Percentiles rank a stretch among this genome's conserved stretches.
These are phyloP conservation scores for Chironex yamaguchii DNA, from an alignment of 30 jellyfish, hydroid and myxozoan genomes.

Conservation along the genomic window DNA sequence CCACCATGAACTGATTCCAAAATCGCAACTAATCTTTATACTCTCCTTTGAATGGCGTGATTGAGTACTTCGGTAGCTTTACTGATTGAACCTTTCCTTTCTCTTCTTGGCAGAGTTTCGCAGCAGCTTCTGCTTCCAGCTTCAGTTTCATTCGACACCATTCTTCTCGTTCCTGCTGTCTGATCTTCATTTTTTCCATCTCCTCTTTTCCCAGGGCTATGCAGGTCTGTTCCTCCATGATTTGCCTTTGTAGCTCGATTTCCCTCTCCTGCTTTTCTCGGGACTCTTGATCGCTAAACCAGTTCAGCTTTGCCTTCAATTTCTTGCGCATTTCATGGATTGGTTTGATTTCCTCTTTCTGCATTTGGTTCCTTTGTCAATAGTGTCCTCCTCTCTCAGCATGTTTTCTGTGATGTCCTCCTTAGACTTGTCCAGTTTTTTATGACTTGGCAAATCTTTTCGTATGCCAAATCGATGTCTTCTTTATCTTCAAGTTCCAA, in stretches of 20 bases:
- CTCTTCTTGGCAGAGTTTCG: neutral
- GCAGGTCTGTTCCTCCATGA: constrained; percentile 63
- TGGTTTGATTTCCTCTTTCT: constrained; percentile 46
- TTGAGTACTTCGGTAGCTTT: constrained; percentile 63
- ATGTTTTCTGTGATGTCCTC: constrained; percentile 45
- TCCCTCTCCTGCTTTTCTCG: constrained; percentile 55
- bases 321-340: constrained; percentile 59
- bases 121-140: constrained; percentile 36
- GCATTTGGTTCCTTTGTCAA: constrained; percentile 42
- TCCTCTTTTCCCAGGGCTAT: constrained; percentile 53
- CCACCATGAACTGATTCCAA: constrained; percentile 68
- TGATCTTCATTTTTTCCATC: constrained; percentile 45
- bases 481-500: constrained; percentile 17
- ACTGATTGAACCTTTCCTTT: constrained; percentile 49
- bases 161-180: constrained; percentile 46
- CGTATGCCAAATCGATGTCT: constrained; percentile 34
- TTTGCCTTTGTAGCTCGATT: constrained; percentile 53
- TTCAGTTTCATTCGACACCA: constrained; percentile 16
- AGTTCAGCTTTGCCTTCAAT: constrained; percentile 52
- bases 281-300: constrained; percentile 51
- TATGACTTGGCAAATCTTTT: constrained; percentile 44
- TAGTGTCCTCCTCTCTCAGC: constrained; percentile 57
- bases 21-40: constrained; percentile 77
- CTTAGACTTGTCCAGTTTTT: constrained; percentile 52
- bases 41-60: constrained; percentile 73